phyloP scores from a whole-genome alignment of 2,797 vertebrate genomes.

The Neosalanx taihuensis region DNA sequence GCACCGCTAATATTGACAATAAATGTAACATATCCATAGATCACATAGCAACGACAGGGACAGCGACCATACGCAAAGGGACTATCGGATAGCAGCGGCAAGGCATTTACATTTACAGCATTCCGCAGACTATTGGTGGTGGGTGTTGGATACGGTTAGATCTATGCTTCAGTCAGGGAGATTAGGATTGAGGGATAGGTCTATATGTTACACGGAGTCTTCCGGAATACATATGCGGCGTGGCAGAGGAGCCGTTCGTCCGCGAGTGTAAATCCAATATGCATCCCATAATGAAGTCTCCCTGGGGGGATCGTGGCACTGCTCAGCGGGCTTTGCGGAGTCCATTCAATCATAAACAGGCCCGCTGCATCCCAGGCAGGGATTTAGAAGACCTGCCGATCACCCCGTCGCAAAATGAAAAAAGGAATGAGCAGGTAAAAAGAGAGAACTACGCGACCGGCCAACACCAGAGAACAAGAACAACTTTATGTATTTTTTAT shows the following conservation, averaged over 20 bases:
- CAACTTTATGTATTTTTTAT: no score
- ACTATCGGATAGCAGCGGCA: no score
- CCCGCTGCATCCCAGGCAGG: constrained; percentile 44
- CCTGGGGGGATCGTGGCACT: constrained; percentile 60
- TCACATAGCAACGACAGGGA: background rate
- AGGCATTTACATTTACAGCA: no score
- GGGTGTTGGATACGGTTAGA: no score
- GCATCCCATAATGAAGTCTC: constrained; percentile 73
- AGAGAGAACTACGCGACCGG: background rate
- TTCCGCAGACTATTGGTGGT: no score
- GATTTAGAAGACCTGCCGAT: constrained; percentile 59
- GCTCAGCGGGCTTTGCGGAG: constrained; percentile 70
- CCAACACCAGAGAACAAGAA: no score
- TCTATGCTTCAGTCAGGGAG: constrained; percentile 36
- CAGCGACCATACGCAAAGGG: no score
- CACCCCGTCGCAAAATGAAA: constrained; percentile 40
- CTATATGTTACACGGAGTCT: constrained; percentile 34
- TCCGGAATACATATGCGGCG: constrained; percentile 28
- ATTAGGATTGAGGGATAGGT: constrained; percentile 33
- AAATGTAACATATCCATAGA: background rate
- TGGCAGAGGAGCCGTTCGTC: background rate
- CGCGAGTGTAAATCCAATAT: constrained; percentile 53
- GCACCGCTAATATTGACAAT: background rate
- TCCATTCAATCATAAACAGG: constrained; percentile 66
- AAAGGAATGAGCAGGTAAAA: constrained; percentile 30